Conservation (phyloP, 30 jellyfish, hydroid and myxozoan species). For the Chironex yamaguchii region DNA sequence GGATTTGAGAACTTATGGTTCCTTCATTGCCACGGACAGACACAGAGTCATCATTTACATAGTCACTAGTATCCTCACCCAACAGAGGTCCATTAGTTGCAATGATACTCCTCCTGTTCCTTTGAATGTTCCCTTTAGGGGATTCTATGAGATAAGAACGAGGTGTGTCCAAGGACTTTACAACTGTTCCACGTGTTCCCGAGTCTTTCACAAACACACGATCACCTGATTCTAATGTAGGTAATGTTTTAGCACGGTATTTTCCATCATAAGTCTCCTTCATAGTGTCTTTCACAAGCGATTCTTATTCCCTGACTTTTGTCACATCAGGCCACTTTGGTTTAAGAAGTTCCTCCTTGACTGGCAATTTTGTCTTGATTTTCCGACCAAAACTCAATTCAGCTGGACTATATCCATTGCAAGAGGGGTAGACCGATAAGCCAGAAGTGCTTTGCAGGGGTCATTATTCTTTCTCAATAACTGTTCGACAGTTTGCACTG, state of each 20-base stretch:
- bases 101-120: slow-evolving; percentile 46
- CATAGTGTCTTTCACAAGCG: not conserved
- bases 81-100: slow-evolving; percentile 12
- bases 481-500: slow-evolving; percentile 47
- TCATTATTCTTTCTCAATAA: slow-evolving; percentile 30
- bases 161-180: slow-evolving; percentile 44
- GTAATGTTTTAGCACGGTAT: slow-evolving; percentile 49
- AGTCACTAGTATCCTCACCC: no score
- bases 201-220: slow-evolving; percentile 32
- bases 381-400: slow-evolving; percentile 45
- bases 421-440: slow-evolving; percentile 70
- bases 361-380: slow-evolving; percentile 34
- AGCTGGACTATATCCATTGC: slow-evolving; percentile 41
- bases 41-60: no score
- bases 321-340: slow-evolving; percentile 39
- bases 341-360: not conserved
- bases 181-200: slow-evolving; percentile 39
- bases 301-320: slow-evolving; percentile 8
- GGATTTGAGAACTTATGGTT: no score
- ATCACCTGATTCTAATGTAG: slow-evolving; percentile 39
- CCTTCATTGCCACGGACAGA: no score
- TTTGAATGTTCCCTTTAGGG: slow-evolving; percentile 32
- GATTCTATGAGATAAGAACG: slow-evolving; percentile 51
- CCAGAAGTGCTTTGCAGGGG: slow-evolving; percentile 54
- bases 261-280: slow-evolving; percentile 11